These are phyloP conservation scores for Heliconius sara DNA, from an alignment of 2,888 invertebrate species.

Conservation along the genomic window DNA sequence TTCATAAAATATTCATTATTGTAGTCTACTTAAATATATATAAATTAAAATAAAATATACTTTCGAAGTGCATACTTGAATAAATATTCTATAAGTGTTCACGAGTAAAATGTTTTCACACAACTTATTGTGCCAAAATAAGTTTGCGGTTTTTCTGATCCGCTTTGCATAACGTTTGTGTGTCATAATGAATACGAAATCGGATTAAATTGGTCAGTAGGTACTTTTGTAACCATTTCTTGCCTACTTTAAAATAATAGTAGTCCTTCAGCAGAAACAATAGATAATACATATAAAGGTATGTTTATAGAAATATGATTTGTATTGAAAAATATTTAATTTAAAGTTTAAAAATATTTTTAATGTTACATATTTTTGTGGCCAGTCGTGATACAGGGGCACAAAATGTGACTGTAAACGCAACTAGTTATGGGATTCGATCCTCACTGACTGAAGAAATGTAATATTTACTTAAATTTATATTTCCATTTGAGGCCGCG, in stretches of 20 bases:
- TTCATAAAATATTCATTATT: not conserved
- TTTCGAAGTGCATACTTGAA: constrained; percentile 29
- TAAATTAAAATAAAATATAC: not conserved
- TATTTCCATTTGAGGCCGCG: no score
- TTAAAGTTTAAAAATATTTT: no score
- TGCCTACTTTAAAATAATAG: constrained; percentile 55
- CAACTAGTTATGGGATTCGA: no score
- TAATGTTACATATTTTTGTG: no score
- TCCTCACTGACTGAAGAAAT: no score
- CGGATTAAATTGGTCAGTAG: constrained; percentile 68
- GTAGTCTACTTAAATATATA: constrained; percentile 9
- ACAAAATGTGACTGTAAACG: no score
- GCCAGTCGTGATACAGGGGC: no score
- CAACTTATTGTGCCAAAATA: constrained; percentile 44
- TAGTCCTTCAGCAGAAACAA: not conserved
- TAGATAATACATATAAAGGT: not conserved
- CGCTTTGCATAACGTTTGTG: constrained; percentile 75
- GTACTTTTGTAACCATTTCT: constrained; percentile 44
- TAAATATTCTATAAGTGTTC: constrained; percentile 30
- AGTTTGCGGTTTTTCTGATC: constrained; percentile 55
- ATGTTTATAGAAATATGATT: not conserved
- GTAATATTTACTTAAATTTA: no score
- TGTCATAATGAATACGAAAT: constrained; percentile 59
- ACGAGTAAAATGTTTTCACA: constrained; percentile 41
- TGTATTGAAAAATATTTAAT: not conserved